A percentile compares a stretch with the other conserved stretches of the same genome.
Conservation (phyloP, 2,888 invertebrate species). For the Gastrophysa polygoni region DNA sequence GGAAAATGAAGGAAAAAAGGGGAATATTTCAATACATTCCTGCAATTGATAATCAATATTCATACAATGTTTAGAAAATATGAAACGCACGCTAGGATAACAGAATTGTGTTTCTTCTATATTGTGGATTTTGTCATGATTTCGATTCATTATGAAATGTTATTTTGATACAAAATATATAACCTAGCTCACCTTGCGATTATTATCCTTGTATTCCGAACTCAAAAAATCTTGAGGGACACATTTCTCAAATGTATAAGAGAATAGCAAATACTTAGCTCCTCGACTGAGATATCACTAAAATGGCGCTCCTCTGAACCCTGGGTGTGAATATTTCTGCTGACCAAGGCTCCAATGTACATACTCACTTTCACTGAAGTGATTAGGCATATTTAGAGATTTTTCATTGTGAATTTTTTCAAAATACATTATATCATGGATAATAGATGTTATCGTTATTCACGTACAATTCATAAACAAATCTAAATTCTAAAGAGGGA, state of each 20-base stretch:
- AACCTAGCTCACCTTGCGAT: slow-evolving; percentile 33
- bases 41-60: background rate
- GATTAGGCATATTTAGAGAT: background rate
- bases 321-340: slow-evolving; percentile 10
- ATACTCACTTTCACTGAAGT: background rate
- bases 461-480: background rate
- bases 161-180: slow-evolving; percentile 6
- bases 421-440: background rate
- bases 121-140: background rate
- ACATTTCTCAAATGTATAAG: slow-evolving; percentile 39
- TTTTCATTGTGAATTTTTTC: background rate
- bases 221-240: slow-evolving; percentile 28
- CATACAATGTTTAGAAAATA: too few species aligned
- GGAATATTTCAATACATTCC: background rate
- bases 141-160: slow-evolving; percentile 1
- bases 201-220: slow-evolving; percentile 28
- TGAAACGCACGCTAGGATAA: too few species aligned
- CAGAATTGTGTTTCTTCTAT: too few species aligned
- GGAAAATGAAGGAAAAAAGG: slow-evolving; percentile 3
- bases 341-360: slow-evolving; percentile 7
- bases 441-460: background rate
- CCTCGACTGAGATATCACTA: slow-evolving; percentile 58
- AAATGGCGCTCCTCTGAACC: slow-evolving; percentile 53
- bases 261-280: slow-evolving; percentile 46
- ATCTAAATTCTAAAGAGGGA: background rate